phyloP scores from a whole-genome alignment of 2,113 vertebrate genomes.

The Bothrops jararaca region DNA sequence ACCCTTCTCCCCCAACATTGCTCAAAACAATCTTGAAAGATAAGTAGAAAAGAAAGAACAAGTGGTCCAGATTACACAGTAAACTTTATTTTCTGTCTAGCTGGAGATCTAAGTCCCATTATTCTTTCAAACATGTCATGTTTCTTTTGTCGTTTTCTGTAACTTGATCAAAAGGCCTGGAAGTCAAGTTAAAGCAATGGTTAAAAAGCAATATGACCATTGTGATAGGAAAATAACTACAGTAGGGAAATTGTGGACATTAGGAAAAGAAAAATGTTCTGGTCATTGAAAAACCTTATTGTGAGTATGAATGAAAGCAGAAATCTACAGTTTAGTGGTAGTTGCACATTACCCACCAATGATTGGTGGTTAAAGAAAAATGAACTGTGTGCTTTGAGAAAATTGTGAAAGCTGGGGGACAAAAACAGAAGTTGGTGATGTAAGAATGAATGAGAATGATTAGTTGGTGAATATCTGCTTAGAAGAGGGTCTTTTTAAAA shows the following conservation, averaged over 20 bases:
- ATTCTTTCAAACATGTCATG: not conserved
- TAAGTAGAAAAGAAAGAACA: not conserved
- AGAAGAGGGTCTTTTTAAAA: not conserved
- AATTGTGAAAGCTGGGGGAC: not conserved
- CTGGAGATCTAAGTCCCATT: not conserved
- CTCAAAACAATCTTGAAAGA: not conserved
- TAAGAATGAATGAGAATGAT: not conserved
- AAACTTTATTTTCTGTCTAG: not conserved
- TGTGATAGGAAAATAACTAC: not conserved
- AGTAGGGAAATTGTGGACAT: not conserved
- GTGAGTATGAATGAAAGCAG: not conserved
- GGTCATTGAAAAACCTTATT: not conserved
- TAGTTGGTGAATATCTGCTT: not conserved
- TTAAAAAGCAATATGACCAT: not conserved
- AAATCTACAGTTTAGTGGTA: not conserved
- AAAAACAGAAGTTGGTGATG: not conserved
- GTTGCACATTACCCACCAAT: not conserved
- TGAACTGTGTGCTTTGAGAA: not conserved
- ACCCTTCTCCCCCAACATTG: not conserved
- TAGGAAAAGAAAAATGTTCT: not conserved
- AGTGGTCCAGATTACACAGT: not conserved
- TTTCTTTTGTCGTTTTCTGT: not conserved
- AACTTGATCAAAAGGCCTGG: not conserved
- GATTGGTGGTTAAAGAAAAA: not conserved
- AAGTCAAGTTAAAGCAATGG: not conserved